phyloP scores from a whole-genome alignment of 2,113 vertebrate species.

The Mormoops blainvillei region DNA sequence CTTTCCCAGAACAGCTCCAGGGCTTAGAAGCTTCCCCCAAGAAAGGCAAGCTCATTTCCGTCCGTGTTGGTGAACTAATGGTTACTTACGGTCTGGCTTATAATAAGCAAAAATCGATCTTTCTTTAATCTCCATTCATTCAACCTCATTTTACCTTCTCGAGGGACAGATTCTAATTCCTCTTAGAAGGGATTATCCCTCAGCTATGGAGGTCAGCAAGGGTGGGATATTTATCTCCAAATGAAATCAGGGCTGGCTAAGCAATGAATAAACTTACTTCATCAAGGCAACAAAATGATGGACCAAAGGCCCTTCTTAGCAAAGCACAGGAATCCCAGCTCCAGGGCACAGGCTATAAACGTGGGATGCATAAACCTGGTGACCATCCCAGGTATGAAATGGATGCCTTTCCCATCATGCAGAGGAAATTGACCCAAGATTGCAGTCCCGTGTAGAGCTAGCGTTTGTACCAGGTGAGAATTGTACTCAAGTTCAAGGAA shows the following conservation, averaged over 20 bases:
- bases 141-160: not conserved
- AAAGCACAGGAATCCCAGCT: too few relatives aligned
- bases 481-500: not conserved
- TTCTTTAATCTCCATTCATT: not conserved
- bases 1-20: not conserved
- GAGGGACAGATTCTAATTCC: not conserved
- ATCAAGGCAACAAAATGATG: not conserved
- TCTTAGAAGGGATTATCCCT: not conserved
- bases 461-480: not conserved
- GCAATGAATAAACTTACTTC: not conserved
- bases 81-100: not conserved
- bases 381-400: not conserved
- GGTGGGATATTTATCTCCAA: not conserved
- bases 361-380: not conserved
- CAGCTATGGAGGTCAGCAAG: not conserved
- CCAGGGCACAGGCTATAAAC: fast-evolving
- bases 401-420: not conserved
- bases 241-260: not conserved
- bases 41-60: not conserved
- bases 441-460: not conserved
- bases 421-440: not conserved
- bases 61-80: not conserved
- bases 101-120: not conserved
- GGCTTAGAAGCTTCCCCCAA: not conserved
- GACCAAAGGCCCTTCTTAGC: not conserved